These are phyloP conservation scores for Trypoxylon attenuatum DNA, from an alignment of 2,888 invertebrate species.

Conservation along the genomic window DNA sequence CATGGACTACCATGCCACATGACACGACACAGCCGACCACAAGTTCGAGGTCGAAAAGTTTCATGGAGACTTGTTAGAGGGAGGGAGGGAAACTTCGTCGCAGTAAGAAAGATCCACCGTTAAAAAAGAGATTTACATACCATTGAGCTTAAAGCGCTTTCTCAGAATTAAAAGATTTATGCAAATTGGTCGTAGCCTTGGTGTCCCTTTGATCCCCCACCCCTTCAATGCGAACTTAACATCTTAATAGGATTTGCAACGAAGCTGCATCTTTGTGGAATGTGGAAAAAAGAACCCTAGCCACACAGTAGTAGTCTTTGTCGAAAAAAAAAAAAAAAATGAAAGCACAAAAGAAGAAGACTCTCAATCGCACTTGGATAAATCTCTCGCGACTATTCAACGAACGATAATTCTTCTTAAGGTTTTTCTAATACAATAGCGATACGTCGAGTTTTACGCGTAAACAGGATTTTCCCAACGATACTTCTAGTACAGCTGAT, in stretches of 20 bases:
- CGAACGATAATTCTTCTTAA: conserved; percentile 23
- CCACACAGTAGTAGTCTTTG: no score
- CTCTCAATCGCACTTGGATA: no score
- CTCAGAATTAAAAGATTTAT: conserved; percentile 31
- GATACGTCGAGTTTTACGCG: conserved; percentile 7
- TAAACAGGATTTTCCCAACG: conserved; percentile 13
- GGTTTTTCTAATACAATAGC: conserved; percentile 12
- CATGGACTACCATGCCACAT: conserved; percentile 24
- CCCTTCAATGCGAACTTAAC: no score
- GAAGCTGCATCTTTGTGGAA: no score
- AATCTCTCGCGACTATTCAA: conserved; percentile 32
- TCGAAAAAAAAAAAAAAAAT: no score
- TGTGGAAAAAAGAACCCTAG: no score
- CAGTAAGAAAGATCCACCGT: conserved; percentile 17
- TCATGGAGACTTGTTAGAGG: conserved; percentile 1
- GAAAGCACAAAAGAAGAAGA: no score
- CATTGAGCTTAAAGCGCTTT: conserved; percentile 5
- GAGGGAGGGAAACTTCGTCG: conserved; percentile 15
- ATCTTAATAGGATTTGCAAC: no score
- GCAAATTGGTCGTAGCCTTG: conserved; percentile 23
- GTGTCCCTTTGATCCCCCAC: no score
- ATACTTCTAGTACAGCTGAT: conserved; percentile 17
- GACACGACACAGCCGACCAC: conserved; percentile 8
- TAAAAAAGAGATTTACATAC: conserved; percentile 17
- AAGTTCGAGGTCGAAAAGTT: conserved; percentile 20